Evolutionary conservation across 2,797 vertebrate genomes (phyloP), one percentile per base, ranked within the genome.

Genomic region (Mus spretus): DNA sequence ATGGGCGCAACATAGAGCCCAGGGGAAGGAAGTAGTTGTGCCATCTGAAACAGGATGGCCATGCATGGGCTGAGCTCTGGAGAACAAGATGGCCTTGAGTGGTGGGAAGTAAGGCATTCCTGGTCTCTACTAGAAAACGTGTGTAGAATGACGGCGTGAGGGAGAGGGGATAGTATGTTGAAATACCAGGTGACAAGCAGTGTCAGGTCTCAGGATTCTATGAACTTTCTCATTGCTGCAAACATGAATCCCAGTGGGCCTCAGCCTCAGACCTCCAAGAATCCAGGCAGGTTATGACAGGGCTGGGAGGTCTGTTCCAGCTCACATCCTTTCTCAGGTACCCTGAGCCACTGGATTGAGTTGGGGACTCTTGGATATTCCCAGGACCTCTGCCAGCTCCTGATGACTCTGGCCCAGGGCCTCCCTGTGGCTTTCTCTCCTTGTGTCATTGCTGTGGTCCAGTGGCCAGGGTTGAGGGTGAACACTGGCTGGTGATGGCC

Each of bases 271-370:
- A 26, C 40, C 15, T 67, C 67, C 50, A 20, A 37, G 57, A 53
- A 55, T 13, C 2, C 1, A 9, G 89, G 55, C 22, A n/a, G 7
- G 10, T 19, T 81, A 55, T 34, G 31, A 47, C 28, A 72, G 63
- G 13, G 2, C 22, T 2, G 12, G 13, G 31, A 22, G 8, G 59
- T 40, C 6, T 26, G 24, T 3, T 17, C 9, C 19, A 57, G 26
- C 22, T 17, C 8, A 2, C 57, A 63, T 22, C 22, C 40, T 40
- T 70, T 91, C 57, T 50, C 17, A 59, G 59, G 22, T 1, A 2
- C n/a, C 59, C 3, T 0, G 1, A 2, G 28, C n/a, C 28, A 13
- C 44, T 1, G 44, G 7, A 14, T 6, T 74, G 80, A n/a, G 55
- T 5, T 26, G 47, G 44, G 57, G 53, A 20, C 61, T 28, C 90